Percentiles rank a stretch among this genome's conserved stretches.
Evolutionary conservation across 1,140 invertebrate genomes (phyloP).

Genomic region (Thalassaphorura encarpata): DNA sequence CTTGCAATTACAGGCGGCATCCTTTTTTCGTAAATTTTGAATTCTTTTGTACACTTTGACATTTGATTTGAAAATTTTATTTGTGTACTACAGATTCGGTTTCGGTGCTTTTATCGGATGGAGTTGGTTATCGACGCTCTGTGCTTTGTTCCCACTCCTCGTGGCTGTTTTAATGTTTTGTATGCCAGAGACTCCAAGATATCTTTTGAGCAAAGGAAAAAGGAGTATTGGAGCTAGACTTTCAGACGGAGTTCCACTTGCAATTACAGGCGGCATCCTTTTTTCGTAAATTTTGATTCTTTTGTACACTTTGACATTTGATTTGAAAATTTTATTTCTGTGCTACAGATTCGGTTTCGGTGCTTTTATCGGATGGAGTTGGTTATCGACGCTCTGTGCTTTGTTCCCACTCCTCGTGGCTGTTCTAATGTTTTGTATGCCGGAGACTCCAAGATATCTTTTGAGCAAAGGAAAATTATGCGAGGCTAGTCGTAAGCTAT

Average conservation of each 20-base stretch:
- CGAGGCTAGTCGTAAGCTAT: conserved; percentile 18
- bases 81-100: conserved; percentile 49
- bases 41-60: conserved; percentile 20
- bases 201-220: conserved; percentile 42
- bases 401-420: conserved; percentile 43
- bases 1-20: conserved; percentile 38
- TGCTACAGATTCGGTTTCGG: conserved; percentile 32
- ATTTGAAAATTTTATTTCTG: conserved; percentile 38
- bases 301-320: conserved; percentile 3
- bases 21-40: conserved; percentile 51
- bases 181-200: conserved; percentile 76
- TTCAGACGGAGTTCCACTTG: conserved; percentile 34
- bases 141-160: conserved; percentile 52
- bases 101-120: conserved; percentile 56
- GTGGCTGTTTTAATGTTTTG: conserved; percentile 54
- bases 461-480: conserved; percentile 4
- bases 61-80: conserved; percentile 14
- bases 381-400: conserved; percentile 39
- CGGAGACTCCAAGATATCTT: conserved; percentile 40
- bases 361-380: conserved; percentile 34
- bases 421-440: conserved; percentile 40
- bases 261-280: conserved; percentile 42
- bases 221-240: conserved; percentile 47
- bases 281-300: conserved; percentile 41
- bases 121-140: conserved; percentile 53